Percentiles rank a stretch among this genome's conserved stretches.
These are phyloP conservation scores for Acropora tenuis DNA, from an alignment of 64 coral and sea anemone species.

Conservation along the genomic window DNA sequence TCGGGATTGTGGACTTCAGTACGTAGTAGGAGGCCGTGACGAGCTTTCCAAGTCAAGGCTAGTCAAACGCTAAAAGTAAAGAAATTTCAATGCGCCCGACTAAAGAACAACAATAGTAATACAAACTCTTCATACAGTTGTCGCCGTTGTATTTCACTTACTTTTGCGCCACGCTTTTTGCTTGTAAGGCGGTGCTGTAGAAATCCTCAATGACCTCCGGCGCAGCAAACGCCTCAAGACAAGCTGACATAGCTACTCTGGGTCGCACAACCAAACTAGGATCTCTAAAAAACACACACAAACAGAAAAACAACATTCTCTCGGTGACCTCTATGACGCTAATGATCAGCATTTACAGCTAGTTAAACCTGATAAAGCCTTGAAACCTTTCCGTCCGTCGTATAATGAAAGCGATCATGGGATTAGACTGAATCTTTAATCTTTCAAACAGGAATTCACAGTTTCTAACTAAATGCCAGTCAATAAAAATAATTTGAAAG, in stretches of 20 bases:
- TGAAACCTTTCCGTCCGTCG: no score
- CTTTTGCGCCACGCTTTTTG: slow-evolving; percentile 84
- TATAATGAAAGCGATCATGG: no score
- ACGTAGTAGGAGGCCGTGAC: neutral
- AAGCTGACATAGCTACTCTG: slow-evolving; percentile 79
- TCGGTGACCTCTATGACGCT: neutral
- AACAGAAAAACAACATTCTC: neutral
- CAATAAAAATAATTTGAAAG: no score
- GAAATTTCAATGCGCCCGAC: no score
- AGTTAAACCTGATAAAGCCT: no score
- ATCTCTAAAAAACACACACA: slow-evolving; percentile 55
- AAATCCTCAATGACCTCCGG: slow-evolving; percentile 92
- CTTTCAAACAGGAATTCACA: no score
- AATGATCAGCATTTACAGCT: no score
- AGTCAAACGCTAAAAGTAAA: no score
- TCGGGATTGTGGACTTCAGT: no score
- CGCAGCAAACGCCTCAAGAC: slow-evolving; percentile 81
- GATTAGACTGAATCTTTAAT: no score
- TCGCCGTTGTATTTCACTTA: slow-evolving; percentile 21
- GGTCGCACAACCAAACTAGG: slow-evolving; percentile 85
- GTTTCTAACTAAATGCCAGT: no score
- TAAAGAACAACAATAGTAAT: neutral
- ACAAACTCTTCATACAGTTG: neutral
- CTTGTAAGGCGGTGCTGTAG: slow-evolving; percentile 89
- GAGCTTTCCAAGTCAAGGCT: no score